Base-by-base conservation (phyloP, 1,140 invertebrate genomes). In the Battus philenor region DNA sequence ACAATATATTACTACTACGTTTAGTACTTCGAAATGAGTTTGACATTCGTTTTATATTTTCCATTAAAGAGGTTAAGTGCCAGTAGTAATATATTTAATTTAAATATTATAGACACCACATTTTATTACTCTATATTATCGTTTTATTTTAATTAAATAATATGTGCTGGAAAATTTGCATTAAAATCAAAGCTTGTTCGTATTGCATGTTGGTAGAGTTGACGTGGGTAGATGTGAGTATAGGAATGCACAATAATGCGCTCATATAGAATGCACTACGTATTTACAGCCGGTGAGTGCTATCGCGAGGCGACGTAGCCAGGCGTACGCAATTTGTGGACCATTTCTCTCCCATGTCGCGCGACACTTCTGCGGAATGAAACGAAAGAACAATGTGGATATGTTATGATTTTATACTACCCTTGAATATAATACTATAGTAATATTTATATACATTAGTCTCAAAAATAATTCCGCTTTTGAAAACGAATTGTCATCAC, bases 301-400 rank as follows among this genome's bases (percentile, higher is more conserved):
- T 63, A 58, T 57, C 54, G 54, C 34, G 52, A 31, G 47, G 30
- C 45, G 44, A 60, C 56, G 59, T 61, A 72, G 62, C 70, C 68
- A 60, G 61, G 64, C 67, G 70, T 64, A 74, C 64, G 65, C 68
- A 74, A 74, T 79, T 76, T 76, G 70, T 76, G 61, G 58, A 69
- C 64, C 63, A 68, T 79, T 76, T 73, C 71, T 77, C 67, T 73
- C 64, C 56, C 64, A 68, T 62, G 50, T 55, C 64, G 47, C 49
- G 56, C 57, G 71, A 77, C 69, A 77, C 59, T 80, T 68, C 59
- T 70, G 59, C 56, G 57, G 66, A 80, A 71, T 75, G 62, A 53
- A 39, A 47, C 57, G 57, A 69, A 67, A 69, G 57, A 68, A 60
- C 57, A 53, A 46, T 65, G 49, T 68, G 68, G 67, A 77, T 48